Percentiles rank a stretch among this genome's conserved stretches.
These are phyloP conservation scores for Entomobrya multifasciata DNA, from an alignment of 2,888 invertebrate genomes.

Conservation along the genomic window DNA sequence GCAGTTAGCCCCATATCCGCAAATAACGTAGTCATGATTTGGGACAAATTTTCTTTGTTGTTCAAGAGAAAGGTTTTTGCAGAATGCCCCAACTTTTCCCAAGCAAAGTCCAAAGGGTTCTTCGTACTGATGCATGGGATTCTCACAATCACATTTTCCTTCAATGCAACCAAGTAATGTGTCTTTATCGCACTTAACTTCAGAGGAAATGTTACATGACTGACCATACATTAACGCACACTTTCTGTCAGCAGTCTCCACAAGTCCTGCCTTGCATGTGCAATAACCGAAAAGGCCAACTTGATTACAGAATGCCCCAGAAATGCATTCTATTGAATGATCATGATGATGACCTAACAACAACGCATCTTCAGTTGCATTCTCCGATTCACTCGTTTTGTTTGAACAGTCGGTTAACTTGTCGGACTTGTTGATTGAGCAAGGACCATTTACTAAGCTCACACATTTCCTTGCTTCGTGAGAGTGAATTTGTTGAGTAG, in stretches of 20 bases:
- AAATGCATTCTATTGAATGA: not conserved
- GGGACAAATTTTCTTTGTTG: not conserved
- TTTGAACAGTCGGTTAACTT: not conserved
- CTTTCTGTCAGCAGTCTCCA: not conserved
- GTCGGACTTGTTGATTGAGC: not conserved
- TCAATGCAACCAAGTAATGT: slow-evolving; percentile 12
- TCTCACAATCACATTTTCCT: not conserved
- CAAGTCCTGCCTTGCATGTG: not conserved
- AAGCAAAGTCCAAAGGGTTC: not conserved
- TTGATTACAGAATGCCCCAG: not conserved
- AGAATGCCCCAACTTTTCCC: slow-evolving; percentile 21
- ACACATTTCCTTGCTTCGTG: not conserved
- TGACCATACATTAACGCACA: not conserved
- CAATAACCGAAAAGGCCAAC: not conserved
- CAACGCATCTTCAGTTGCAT: not conserved
- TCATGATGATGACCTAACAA: not conserved
- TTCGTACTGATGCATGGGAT: not conserved
- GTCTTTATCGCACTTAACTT: not conserved
- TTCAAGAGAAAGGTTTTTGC: not conserved
- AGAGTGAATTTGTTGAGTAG: slow-evolving; percentile 9
- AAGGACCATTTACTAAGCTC: slow-evolving; percentile 18
- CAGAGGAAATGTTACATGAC: not conserved
- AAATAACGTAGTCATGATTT: not conserved
- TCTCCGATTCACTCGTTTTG: not conserved
- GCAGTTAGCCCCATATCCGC: not conserved